Evolutionary conservation across 2,888 invertebrate genomes (phyloP).

Genomic region (Erpobdella octoculata): DNA sequence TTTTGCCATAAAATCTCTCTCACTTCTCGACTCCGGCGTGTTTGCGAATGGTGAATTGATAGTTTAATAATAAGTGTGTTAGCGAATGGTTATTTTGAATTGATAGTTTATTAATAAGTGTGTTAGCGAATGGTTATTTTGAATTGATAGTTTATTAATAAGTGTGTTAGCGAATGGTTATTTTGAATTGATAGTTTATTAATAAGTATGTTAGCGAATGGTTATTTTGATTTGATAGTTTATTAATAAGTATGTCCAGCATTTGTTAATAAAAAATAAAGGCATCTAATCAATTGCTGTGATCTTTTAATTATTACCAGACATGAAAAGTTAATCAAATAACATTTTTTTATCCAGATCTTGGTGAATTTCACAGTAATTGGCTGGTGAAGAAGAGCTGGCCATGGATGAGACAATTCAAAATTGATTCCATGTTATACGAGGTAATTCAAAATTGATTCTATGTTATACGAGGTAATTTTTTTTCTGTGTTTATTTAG

Average conservation of each 20-base stretch:
- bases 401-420: conserved; percentile 4
- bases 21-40: not conserved
- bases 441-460: not conserved
- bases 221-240: too few species aligned
- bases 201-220: too few species aligned
- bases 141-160: too few species aligned
- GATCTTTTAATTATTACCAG: not conserved
- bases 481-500: too few species aligned
- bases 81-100: too few species aligned
- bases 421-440: not conserved
- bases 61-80: not conserved
- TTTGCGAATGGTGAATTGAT: not conserved
- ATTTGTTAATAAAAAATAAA: not conserved
- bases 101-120: too few species aligned
- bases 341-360: too few species aligned
- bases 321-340: not conserved
- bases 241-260: not conserved
- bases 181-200: too few species aligned
- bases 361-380: not conserved
- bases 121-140: too few species aligned
- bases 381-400: not conserved
- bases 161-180: too few species aligned
- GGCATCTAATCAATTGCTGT: not conserved
- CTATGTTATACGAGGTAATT: not conserved
- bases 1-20: not conserved